Evolutionary conservation across 1,140 invertebrate genomes (phyloP), one percentile per base, ranked within the genome.

Genomic region (Microplitis demolitor): DNA sequence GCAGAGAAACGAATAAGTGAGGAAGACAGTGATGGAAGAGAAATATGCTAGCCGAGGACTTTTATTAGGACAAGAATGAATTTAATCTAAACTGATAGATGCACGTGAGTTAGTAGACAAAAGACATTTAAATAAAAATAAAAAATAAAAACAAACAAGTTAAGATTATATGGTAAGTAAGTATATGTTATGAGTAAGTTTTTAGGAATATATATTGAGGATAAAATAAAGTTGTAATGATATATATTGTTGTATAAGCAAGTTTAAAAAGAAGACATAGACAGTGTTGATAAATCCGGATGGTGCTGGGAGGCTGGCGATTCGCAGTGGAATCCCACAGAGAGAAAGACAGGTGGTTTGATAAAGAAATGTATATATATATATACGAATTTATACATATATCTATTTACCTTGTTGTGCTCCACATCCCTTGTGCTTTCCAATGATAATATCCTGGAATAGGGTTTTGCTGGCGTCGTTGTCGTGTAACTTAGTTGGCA

Each of bases 371-470:
- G 9, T 39, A 39, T 39, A 39, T 5, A 45, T 6, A 45, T 45
- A 0, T 45, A 51, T 45, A 35, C 11, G 24, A 24, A 24, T 51
- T 6, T 39, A 3, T 39, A 39, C 8, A 39, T 39, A 39, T 39
- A 39, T 39, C 1, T 61, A 56, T 50, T 72, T 80, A 85, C 85
- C 82, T 77, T 89, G 88, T 45, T 89, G 80, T 80, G 89, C 89
- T 76, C 90, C 90, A 81, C 93, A 94, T 71, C 90, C 89, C 76
- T 90, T 89, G 83, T 91, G 91, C 75, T 90, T 90, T 76, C 92
- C 92, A 67, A 87, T 88, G 64, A 89, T 88, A 76, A 95, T 89
- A 83, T 93, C 93, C 85, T 95, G 94, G 75, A 95, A 87, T 78
- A 93, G 91, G 60, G 88, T 85, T 74, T 87, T 87, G 71, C 89